Evolutionary conservation across 1,140 invertebrate species (phyloP).

Genomic region (Drosophila parabipectinata): DNA sequence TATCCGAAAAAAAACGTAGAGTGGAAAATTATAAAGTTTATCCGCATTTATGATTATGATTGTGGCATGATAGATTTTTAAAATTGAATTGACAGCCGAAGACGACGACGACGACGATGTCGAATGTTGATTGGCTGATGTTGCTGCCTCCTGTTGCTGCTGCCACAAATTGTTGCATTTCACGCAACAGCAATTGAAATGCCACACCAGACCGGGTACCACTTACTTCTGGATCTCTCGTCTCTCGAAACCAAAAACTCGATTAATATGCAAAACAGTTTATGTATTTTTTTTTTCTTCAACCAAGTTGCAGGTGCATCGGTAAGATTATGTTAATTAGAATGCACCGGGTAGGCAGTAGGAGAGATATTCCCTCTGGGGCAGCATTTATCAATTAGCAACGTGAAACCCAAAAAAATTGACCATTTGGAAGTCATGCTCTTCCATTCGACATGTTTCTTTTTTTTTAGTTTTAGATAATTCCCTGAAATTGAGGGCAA

Average conservation of each 20-base stretch:
- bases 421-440: slow-evolving; percentile 17
- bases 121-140: slow-evolving; percentile 22
- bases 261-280: slow-evolving; percentile 72
- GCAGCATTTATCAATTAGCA: slow-evolving; percentile 70
- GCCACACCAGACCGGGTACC: slow-evolving; percentile 22
- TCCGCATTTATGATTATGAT: slow-evolving; percentile 29
- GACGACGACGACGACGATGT: slow-evolving; percentile 33
- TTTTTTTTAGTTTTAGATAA: not conserved
- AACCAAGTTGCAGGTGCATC: slow-evolving; percentile 54
- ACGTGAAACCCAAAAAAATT: slow-evolving; percentile 54
- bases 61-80: slow-evolving; percentile 45
- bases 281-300: not conserved
- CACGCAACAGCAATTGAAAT: slow-evolving; percentile 79
- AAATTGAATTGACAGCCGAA: slow-evolving; percentile 52
- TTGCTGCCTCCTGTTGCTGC: slow-evolving; percentile 31
- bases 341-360: not conserved
- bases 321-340: slow-evolving; percentile 60
- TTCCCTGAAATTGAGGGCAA: not conserved
- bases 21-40: slow-evolving; percentile 34
- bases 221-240: not conserved
- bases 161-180: slow-evolving; percentile 75
- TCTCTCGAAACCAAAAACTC: slow-evolving; percentile 29
- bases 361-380: slow-evolving; percentile 10
- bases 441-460: too few relatives aligned
- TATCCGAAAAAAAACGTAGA: slow-evolving; percentile 29